Evolutionary conservation across 2,113 vertebrate genomes (phyloP), one percentile per base, ranked within the genome.

Genomic region (Otocyon megalotis): DNA sequence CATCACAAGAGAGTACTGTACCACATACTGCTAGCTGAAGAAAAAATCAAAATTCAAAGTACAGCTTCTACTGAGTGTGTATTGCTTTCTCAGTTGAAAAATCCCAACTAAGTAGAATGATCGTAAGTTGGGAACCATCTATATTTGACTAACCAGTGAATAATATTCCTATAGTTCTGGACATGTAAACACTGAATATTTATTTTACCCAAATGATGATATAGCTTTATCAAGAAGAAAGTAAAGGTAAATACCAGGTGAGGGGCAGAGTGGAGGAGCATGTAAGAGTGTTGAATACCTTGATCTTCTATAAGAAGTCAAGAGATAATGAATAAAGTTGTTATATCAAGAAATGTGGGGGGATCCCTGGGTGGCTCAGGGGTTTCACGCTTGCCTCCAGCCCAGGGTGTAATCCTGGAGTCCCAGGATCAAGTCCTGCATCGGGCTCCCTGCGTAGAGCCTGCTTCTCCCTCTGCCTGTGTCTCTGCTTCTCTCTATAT

Each of bases 241-340:
- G 8, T 32, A 35, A 93, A 54, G 19, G 30, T 13, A 65, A 22
- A 76, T 2, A 14, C 20, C 3, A 3, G 14, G 1, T 22, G 3
- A 2, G 17, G 11, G 13, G 19, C 7, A 15, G 12, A 3, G 3
- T 63, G 17, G 10, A 24, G 22, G 17, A n/a, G 3, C 11, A 43
- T 11, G 15, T 15, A 76, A 72, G 16, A 62, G 17, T 26, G 7
- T 69, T 28, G 48, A 60, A 56, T 94, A 8, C 67, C 37, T 48
- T 60, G 12, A 17, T 60, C 14, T 8, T 20, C 58, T 53, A 28
- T 32, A 69, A 72, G 10, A 60, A 79, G 22, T 60, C 7, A 60
- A 11, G 65, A 69, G 35, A 50, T 20, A 13, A 79, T 13, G 30
- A 15, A 26, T 65, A 65, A 35, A 53, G 50, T 72, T 58, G 54